Evolutionary conservation across 64 coral and sea anemone species (phyloP).

Genomic region (Stichodactyla mertensii): DNA sequence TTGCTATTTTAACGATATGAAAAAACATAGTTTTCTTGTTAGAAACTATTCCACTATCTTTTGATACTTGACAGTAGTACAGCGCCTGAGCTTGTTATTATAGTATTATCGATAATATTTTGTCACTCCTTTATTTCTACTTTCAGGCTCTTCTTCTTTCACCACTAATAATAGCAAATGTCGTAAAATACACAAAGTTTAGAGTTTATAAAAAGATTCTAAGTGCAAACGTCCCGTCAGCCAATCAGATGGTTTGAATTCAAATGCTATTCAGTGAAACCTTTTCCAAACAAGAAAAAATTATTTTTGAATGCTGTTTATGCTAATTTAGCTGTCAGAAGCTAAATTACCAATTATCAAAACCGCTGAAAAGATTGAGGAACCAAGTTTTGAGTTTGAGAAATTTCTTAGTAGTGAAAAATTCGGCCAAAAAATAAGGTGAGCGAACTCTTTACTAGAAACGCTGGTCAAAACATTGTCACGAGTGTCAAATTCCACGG

Average conservation of each 20-base stretch:
- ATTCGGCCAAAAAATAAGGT: not conserved
- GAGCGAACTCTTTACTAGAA: not conserved
- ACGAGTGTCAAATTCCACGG: not conserved
- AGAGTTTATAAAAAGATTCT: not conserved
- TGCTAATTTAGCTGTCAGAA: not conserved
- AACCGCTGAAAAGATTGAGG: not conserved
- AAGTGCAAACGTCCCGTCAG: not conserved
- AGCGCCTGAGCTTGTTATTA: too few species aligned
- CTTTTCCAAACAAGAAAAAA: not conserved
- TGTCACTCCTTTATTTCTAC: too few species aligned
- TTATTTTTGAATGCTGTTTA: not conserved
- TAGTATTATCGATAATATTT: too few species aligned
- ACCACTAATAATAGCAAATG: not conserved
- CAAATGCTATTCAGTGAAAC: not conserved
- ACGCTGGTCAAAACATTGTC: not conserved
- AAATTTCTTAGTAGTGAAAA: too few species aligned
- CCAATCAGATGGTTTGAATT: not conserved
- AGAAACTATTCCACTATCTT: too few species aligned
- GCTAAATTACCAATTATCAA: not conserved
- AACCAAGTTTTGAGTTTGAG: not conserved
- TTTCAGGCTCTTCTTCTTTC: too few species aligned
- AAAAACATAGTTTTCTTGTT: too few species aligned
- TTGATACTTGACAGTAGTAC: too few species aligned
- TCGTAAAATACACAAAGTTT: not conserved
- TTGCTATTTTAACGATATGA: too few species aligned